These are phyloP conservation scores for Linyphia triangularis DNA, from an alignment of 2,888 invertebrate species.

Conservation along the genomic window DNA sequence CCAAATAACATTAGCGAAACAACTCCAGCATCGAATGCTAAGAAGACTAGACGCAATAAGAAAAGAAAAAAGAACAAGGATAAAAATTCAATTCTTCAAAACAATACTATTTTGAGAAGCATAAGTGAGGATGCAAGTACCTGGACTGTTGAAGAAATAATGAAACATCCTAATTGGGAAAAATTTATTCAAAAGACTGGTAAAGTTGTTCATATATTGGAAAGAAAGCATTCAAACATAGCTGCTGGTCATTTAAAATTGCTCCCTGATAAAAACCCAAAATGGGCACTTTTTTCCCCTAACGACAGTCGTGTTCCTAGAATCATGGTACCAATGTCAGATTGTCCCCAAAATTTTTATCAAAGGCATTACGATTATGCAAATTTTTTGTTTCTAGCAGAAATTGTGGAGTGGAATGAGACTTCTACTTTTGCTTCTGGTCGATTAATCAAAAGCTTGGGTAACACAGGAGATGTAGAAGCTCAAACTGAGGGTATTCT, in stretches of 20 bases:
- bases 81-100: background rate
- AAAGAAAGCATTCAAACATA: constrained; percentile 86
- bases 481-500: constrained; percentile 90
- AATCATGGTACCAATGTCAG: constrained; percentile 85
- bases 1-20: background rate
- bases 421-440: constrained; percentile 85
- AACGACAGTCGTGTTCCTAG: constrained; percentile 89
- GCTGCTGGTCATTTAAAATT: constrained; percentile 86
- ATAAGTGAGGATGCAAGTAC: background rate
- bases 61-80: constrained; percentile 1
- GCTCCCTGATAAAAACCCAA: constrained; percentile 83
- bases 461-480: constrained; percentile 87
- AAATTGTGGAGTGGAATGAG: constrained; percentile 85
- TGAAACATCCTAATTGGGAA: constrained; percentile 74
- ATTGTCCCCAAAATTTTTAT: constrained; percentile 84
- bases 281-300: constrained; percentile 87
- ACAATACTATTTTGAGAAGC: background rate
- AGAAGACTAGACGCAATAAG: constrained; percentile 19
- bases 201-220: constrained; percentile 85
- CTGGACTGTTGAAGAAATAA: constrained; percentile 72
- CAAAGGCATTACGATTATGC: constrained; percentile 80
- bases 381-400: constrained; percentile 85
- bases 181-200: constrained; percentile 80
- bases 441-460: constrained; percentile 85
- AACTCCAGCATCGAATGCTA: background rate